phyloP scores from a whole-genome alignment of 2,113 vertebrate genomes.

The Chaetodon trifascialis region DNA sequence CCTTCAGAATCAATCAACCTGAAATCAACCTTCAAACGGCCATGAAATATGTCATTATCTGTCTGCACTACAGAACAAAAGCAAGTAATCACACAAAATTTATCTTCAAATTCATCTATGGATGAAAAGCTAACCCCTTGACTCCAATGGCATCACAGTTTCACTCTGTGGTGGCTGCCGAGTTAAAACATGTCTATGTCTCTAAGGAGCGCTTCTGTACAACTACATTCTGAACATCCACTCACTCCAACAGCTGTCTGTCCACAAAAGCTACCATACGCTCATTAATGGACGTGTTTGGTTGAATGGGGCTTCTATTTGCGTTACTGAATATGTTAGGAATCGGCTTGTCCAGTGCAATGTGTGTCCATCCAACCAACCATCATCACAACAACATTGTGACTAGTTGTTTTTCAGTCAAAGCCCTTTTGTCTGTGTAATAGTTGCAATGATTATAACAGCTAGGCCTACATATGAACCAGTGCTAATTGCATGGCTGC shows the following conservation, averaged over 20 bases:
- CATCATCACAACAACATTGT: slow-evolving; percentile 20
- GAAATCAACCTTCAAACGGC: slow-evolving; percentile 34
- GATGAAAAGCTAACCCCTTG: slow-evolving; percentile 18
- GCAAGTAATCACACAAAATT: slow-evolving; percentile 43
- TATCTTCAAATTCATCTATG: slow-evolving; percentile 31
- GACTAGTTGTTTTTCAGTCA: slow-evolving; percentile 48
- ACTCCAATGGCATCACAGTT: slow-evolving; percentile 6
- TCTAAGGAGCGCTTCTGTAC: not conserved
- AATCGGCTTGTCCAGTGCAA: slow-evolving; percentile 10
- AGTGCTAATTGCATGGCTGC: slow-evolving; percentile 63
- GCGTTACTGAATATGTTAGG: slow-evolving; percentile 5
- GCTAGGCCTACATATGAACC: slow-evolving; percentile 41
- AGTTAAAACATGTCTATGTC: not conserved
- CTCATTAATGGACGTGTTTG: slow-evolving; percentile 42
- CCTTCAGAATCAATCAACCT: slow-evolving; percentile 40
- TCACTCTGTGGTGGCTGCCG: not conserved
- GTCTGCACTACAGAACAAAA: slow-evolving; percentile 5
- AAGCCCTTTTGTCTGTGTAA: slow-evolving; percentile 54
- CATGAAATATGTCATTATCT: slow-evolving; percentile 17
- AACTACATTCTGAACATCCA: slow-evolving; percentile 5
- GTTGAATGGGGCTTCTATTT: slow-evolving; percentile 27
- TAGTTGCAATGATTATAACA: slow-evolving; percentile 68
- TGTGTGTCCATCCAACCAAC: slow-evolving; percentile 14
- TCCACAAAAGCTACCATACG: slow-evolving; percentile 29
- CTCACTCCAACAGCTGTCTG: slow-evolving; percentile 16